A percentile compares a stretch with the other conserved stretches of the same genome.
phyloP scores from a whole-genome alignment of 2,888 invertebrate genomes.

The Biston stratarius region DNA sequence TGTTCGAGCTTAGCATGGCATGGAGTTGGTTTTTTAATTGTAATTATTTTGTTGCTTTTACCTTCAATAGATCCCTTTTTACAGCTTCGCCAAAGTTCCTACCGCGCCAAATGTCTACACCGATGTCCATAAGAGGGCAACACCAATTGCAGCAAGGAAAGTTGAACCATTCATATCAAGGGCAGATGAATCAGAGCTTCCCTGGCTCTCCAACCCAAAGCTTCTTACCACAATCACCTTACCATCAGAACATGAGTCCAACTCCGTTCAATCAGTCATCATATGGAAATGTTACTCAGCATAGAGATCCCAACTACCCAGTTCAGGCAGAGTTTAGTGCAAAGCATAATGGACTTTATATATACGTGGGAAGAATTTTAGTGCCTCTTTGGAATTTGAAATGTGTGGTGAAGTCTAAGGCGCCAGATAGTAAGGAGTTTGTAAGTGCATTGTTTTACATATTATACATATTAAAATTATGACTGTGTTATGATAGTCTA shows the following conservation, averaged over 20 bases:
- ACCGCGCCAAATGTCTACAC: slow-evolving; percentile 82
- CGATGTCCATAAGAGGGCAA: slow-evolving; percentile 73
- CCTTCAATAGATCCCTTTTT: slow-evolving; percentile 20
- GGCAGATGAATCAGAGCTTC: slow-evolving; percentile 70
- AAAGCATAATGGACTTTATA: slow-evolving; percentile 97
- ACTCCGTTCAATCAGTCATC: slow-evolving; percentile 74
- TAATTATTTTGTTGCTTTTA: too few relatives aligned
- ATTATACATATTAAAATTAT: background rate
- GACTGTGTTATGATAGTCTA: too few relatives aligned
- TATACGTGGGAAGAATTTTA: slow-evolving; percentile 95
- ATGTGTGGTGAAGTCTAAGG: slow-evolving; percentile 88
- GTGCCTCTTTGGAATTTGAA: slow-evolving; percentile 95
- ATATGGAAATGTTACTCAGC: slow-evolving; percentile 71
- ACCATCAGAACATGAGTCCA: slow-evolving; percentile 70
- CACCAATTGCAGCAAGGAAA: slow-evolving; percentile 68
- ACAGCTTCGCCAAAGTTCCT: slow-evolving; percentile 80
- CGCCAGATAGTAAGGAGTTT: slow-evolving; percentile 84
- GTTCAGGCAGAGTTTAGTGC: slow-evolving; percentile 86
- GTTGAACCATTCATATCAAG: slow-evolving; percentile 73
- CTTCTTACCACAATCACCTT: slow-evolving; percentile 69
- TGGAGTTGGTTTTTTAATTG: too few relatives aligned
- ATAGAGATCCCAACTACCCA: slow-evolving; percentile 70
- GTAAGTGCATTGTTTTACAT: slow-evolving; percentile 74
- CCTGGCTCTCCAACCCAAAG: slow-evolving; percentile 66
- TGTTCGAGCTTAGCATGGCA: too few relatives aligned